phyloP scores from a whole-genome alignment of 2,888 invertebrate genomes.

The Pegoplata infirma region DNA sequence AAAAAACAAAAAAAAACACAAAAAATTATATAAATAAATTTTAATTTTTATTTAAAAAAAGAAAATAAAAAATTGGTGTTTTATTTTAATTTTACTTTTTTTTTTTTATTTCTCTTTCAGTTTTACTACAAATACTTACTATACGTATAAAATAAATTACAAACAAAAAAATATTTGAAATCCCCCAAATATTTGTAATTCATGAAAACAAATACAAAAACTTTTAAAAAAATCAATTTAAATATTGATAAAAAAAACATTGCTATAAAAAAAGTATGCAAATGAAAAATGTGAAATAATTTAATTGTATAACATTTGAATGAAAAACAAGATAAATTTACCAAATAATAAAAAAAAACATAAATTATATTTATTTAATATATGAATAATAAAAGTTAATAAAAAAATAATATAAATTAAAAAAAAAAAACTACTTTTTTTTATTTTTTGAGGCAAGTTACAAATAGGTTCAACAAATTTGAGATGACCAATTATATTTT shows the following conservation, averaged over 20 bases:
- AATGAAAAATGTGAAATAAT: slow-evolving; percentile 63
- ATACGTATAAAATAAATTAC: slow-evolving; percentile 41
- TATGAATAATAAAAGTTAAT: slow-evolving; percentile 60
- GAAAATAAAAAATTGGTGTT: slow-evolving; percentile 37
- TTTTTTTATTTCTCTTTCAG: neutral
- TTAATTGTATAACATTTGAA: slow-evolving; percentile 63
- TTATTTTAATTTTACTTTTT: slow-evolving; percentile 33
- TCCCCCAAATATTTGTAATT: slow-evolving; percentile 50
- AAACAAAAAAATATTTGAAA: slow-evolving; percentile 38
- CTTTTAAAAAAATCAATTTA: slow-evolving; percentile 30
- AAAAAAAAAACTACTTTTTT: too few species aligned
- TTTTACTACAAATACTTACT: slow-evolving; percentile 38
- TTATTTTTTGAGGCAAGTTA: too few species aligned
- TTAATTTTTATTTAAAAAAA: slow-evolving; percentile 52
- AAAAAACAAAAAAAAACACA: slow-evolving; percentile 31
- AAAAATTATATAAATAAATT: slow-evolving; percentile 60
- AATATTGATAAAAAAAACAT: slow-evolving; percentile 45
- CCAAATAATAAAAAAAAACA: slow-evolving; percentile 54
- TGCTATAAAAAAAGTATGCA: slow-evolving; percentile 51
- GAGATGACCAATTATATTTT: too few species aligned
- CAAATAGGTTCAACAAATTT: too few species aligned
- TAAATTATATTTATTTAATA: slow-evolving; percentile 63
- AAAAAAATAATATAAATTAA: slow-evolving; percentile 50
- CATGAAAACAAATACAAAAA: slow-evolving; percentile 33
- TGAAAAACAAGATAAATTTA: slow-evolving; percentile 47